Evolutionary conservation across 2,888 invertebrate species (phyloP), one percentile per base, ranked within the genome.

Genomic region (Cyclophora punctaria): DNA sequence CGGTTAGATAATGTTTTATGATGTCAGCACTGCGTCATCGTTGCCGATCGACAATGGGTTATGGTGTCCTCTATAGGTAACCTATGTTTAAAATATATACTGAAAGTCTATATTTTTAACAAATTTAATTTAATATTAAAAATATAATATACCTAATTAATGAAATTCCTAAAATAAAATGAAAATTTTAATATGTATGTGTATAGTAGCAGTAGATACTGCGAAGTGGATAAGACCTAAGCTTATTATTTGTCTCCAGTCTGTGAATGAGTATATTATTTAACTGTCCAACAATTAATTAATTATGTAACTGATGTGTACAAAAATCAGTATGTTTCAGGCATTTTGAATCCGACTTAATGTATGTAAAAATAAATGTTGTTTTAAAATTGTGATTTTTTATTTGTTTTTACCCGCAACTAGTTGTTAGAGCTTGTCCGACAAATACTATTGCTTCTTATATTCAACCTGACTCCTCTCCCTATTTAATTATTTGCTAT

Each of bases 291-390:
- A 78, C 69, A 82, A 84, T 80, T 79, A 80, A 78, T 75, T 78
- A 74, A 76, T 78, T 80, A 76, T 82, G 71, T 78, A 80, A 83
- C 86, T 86, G 86, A 86, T 86, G 81, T 87, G 83, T 87, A 86
- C 83, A 80, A 74, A 83, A 73, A 85, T 86, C 85, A 86, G 86
- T 86, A 83, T 82, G 84, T 86, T 87, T 87, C 87, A 83, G 82
- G 79, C 84, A 83, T 87, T 88, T 88, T 86, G 85, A 88, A 88
- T 88, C 87, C 82, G 87, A 88, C 84, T 86, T 86, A 86, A 87
- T 88, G 86, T 88, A 87, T 88, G 87, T 87, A 88, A 87, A 87
- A 88, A 88, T 88, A 88, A 88, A 88, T 88, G 88, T 88, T 88
- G 87, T 88, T 88, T 88, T 88, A 85, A 86, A 83, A 82, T 79